Evolutionary conservation across 1,140 invertebrate genomes (phyloP).

Genomic region (Papilio glaucus): DNA sequence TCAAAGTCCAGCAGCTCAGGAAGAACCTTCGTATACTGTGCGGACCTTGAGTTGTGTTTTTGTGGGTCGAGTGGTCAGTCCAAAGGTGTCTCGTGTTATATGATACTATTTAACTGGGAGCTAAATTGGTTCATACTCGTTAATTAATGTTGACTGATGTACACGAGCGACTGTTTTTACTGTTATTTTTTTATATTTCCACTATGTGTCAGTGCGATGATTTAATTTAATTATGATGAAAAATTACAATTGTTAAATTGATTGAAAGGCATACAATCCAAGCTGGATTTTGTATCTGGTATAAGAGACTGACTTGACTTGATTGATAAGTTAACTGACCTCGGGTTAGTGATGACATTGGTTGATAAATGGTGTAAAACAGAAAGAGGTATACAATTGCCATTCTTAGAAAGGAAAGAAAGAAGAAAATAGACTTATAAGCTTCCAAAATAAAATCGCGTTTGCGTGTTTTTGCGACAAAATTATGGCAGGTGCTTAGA

Average conservation of each 20-base stretch:
- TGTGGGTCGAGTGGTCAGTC: background rate
- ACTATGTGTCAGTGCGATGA: no score
- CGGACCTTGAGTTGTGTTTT: conserved; percentile 3
- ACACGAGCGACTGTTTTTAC: no score
- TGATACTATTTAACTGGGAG: background rate
- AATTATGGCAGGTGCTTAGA: background rate
- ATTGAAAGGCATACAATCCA: no score
- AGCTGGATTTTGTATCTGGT: no score
- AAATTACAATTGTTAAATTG: no score
- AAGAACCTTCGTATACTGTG: background rate
- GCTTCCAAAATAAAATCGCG: background rate
- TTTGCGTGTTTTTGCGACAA: background rate
- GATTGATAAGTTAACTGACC: no score
- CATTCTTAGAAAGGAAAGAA: background rate
- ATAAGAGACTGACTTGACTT: no score
- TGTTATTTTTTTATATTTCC: no score
- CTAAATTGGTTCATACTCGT: background rate
- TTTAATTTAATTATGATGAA: no score
- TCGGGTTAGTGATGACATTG: no score
- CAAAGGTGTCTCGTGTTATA: background rate
- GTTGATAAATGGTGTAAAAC: background rate
- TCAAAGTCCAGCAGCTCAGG: background rate
- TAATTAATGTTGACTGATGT: background rate
- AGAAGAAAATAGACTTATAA: background rate
- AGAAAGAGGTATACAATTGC: background rate